phyloP scores from a whole-genome alignment of 1,140 invertebrate genomes.

The Brachionus plicatilis region DNA sequence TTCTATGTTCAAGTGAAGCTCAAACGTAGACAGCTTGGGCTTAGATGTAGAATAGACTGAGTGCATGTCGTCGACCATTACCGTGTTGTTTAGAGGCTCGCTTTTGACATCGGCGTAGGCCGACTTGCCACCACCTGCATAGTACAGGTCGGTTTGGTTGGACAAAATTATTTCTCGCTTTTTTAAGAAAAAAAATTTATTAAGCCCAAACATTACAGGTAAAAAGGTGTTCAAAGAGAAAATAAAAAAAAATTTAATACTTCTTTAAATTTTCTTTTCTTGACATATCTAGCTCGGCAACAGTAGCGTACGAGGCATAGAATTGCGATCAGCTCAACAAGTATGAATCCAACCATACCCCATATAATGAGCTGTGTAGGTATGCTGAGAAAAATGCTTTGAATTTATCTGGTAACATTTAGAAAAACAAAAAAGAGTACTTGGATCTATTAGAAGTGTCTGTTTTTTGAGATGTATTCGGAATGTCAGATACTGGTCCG shows the following conservation, averaged over 20 bases:
- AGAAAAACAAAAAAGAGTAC: neutral
- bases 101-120: neutral
- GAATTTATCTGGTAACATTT: neutral
- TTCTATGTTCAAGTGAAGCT: constrained; percentile 11
- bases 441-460: neutral
- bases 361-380: constrained; percentile 38
- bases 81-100: neutral
- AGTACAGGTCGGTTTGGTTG: constrained; percentile 1
- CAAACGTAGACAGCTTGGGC: neutral
- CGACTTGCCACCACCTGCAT: neutral
- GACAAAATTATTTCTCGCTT: constrained; percentile 33
- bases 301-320: constrained; percentile 35
- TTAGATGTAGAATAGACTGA: constrained; percentile 15
- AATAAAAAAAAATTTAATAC: neutral
- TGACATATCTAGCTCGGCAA: constrained; percentile 29
- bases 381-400: constrained; percentile 3
- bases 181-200: constrained; percentile 23
- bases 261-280: constrained; percentile 32
- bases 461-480: neutral
- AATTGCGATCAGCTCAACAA: constrained; percentile 32
- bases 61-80: constrained; percentile 34
- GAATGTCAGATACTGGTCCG: neutral
- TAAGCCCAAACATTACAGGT: constrained; percentile 21
- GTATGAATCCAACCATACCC: constrained; percentile 40
- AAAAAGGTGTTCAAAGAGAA: neutral